Evolutionary conservation across 2,888 invertebrate species (phyloP).

Genomic region (Oligia fasciuncula): DNA sequence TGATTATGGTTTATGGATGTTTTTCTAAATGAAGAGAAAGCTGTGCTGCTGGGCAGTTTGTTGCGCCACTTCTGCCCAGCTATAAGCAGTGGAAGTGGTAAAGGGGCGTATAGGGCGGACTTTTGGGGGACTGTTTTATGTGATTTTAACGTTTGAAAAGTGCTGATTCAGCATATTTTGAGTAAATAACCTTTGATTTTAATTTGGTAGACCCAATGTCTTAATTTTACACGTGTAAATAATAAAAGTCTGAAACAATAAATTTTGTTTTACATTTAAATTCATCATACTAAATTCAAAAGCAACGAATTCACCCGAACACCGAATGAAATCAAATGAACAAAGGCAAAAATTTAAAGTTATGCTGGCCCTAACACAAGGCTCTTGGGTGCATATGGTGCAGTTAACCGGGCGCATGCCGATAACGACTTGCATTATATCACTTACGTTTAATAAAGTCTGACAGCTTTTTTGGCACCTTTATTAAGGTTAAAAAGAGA

Average conservation of each 20-base stretch:
- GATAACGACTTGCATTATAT: slow-evolving; percentile 65
- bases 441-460: slow-evolving; percentile 65
- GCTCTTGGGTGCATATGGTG: slow-evolving; percentile 64
- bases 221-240: neutral
- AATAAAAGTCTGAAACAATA: neutral
- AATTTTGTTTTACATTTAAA: neutral
- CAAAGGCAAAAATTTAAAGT: slow-evolving; percentile 54
- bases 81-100: too few relatives aligned
- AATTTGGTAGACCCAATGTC: neutral
- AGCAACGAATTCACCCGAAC: neutral
- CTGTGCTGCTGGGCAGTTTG: too few relatives aligned
- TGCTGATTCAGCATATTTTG: too few relatives aligned
- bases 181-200: too few relatives aligned
- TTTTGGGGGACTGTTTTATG: too few relatives aligned
- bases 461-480: slow-evolving; percentile 38
- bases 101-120: too few relatives aligned
- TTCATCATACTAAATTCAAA: slow-evolving; percentile 22
- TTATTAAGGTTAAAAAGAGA: neutral
- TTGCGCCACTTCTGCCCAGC: too few relatives aligned
- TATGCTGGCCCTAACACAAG: slow-evolving; percentile 45
- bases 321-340: slow-evolving; percentile 48
- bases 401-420: slow-evolving; percentile 59
- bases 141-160: too few relatives aligned
- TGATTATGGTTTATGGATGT: too few relatives aligned
- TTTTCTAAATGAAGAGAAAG: too few relatives aligned